Evolutionary conservation across 2,888 invertebrate genomes (phyloP).

Genomic region (Schizaphis graminum): DNA sequence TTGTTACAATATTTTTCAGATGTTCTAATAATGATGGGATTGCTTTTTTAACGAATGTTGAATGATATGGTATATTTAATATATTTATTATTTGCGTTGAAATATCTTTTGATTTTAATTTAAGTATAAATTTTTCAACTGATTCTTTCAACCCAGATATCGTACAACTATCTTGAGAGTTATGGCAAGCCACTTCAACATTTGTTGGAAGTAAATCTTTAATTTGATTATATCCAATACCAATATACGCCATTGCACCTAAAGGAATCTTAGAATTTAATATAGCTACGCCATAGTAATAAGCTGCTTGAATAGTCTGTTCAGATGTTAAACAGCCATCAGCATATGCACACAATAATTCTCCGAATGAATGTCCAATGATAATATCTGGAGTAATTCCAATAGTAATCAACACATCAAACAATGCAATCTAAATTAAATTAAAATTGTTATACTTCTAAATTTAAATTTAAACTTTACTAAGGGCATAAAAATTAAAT

Average conservation of each 20-base stretch:
- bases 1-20: constrained; percentile 76
- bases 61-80: constrained; percentile 91
- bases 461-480: background rate
- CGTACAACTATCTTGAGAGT: constrained; percentile 86
- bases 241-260: constrained; percentile 92
- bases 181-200: constrained; percentile 90
- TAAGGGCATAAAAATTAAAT: background rate
- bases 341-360: constrained; percentile 94
- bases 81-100: constrained; percentile 89
- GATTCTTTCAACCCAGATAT: constrained; percentile 86
- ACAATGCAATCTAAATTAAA: constrained; percentile 75
- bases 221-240: constrained; percentile 74
- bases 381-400: constrained; percentile 81
- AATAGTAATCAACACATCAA: constrained; percentile 76
- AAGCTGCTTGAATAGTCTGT: constrained; percentile 87
- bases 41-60: constrained; percentile 82
- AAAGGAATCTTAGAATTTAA: constrained; percentile 79
- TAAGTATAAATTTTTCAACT: constrained; percentile 78
- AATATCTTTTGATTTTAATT: constrained; percentile 78
- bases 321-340: constrained; percentile 91
- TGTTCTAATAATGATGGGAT: constrained; percentile 79
- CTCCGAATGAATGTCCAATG: constrained; percentile 94
- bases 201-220: constrained; percentile 80
- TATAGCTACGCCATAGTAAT: constrained; percentile 84
- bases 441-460: background rate